These are phyloP conservation scores for Pseudeuparius sepicola DNA, from an alignment of 2,888 invertebrate species.

Conservation along the genomic window DNA sequence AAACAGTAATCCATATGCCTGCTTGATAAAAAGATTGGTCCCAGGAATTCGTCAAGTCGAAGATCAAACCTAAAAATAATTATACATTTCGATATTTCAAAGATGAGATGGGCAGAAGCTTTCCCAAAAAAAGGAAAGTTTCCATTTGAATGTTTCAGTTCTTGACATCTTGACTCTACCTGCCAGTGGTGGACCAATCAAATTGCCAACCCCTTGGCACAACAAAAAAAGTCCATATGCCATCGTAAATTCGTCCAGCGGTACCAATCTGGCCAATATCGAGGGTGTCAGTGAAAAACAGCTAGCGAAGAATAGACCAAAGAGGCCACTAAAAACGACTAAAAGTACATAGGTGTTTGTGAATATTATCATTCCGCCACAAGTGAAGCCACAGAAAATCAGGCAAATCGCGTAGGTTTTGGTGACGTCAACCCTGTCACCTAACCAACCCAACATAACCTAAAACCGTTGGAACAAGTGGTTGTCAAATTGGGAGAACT, in stretches of 20 bases:
- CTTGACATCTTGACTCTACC: no score
- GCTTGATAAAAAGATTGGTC: slow-evolving; percentile 72
- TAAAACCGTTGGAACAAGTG: slow-evolving; percentile 34
- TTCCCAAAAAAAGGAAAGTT: no score
- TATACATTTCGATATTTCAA: not conserved
- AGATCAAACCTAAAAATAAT: slow-evolving; percentile 42
- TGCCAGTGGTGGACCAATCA: slow-evolving; percentile 85
- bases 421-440: slow-evolving; percentile 76
- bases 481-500: no score
- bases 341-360: slow-evolving; percentile 36
- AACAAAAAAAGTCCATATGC: slow-evolving; percentile 85
- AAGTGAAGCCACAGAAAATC: slow-evolving; percentile 53
- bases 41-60: slow-evolving; percentile 61
- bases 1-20: slow-evolving; percentile 70
- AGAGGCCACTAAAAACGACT: slow-evolving; percentile 45
- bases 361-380: slow-evolving; percentile 46
- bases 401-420: slow-evolving; percentile 75
- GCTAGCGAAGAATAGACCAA: slow-evolving; percentile 86
- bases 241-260: slow-evolving; percentile 82
- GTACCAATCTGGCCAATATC: slow-evolving; percentile 78
- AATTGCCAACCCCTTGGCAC: slow-evolving; percentile 86
- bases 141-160: no score
- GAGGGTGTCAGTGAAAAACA: slow-evolving; percentile 87
- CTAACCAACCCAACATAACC: slow-evolving; percentile 78
- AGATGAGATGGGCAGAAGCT: not conserved